Percentiles rank a stretch among this genome's conserved stretches.
phyloP scores from a whole-genome alignment of 30 jellyfish, hydroid and myxozoan species.

The Morbakka virulenta region DNA sequence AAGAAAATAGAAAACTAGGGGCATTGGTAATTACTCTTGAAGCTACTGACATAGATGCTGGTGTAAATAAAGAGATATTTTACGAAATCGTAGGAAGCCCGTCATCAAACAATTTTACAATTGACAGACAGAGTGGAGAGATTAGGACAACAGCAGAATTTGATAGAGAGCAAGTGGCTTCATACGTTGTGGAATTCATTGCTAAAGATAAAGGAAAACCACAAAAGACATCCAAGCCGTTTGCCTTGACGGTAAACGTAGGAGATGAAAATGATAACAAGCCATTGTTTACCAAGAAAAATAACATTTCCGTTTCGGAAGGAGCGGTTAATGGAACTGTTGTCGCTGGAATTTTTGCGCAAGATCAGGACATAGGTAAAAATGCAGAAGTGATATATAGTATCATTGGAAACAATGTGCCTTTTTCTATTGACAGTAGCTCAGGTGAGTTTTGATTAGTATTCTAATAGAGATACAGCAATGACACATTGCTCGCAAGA shows the following conservation, averaged over 20 bases:
- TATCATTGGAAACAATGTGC: no score
- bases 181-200: slow-evolving; percentile 45
- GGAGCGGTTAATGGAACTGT: slow-evolving; percentile 24
- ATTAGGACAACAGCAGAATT: slow-evolving; percentile 56
- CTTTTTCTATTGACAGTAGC: no score
- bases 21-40: slow-evolving; percentile 49
- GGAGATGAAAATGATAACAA: slow-evolving; percentile 72
- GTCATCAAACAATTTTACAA: slow-evolving; percentile 52
- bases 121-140: slow-evolving; percentile 69
- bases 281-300: slow-evolving; percentile 59
- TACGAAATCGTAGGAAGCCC: slow-evolving; percentile 50
- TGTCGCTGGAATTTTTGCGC: slow-evolving; percentile 15
- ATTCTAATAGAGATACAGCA: no score
- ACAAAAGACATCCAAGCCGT: slow-evolving; percentile 16
- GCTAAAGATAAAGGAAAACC: slow-evolving; percentile 89
- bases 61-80: no score
- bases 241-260: slow-evolving; percentile 40
- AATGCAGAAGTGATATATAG: slow-evolving; percentile 44
- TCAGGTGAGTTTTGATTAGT: no score
- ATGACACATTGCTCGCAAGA: no score
- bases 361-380: slow-evolving; percentile 34
- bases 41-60: slow-evolving; percentile 88
- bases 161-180: slow-evolving; percentile 60
- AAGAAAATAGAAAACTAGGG: slow-evolving; percentile 44
- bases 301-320: slow-evolving; percentile 37